Evolutionary conservation across 1,140 invertebrate species (phyloP).

Genomic region (Cyclargus thomasi): DNA sequence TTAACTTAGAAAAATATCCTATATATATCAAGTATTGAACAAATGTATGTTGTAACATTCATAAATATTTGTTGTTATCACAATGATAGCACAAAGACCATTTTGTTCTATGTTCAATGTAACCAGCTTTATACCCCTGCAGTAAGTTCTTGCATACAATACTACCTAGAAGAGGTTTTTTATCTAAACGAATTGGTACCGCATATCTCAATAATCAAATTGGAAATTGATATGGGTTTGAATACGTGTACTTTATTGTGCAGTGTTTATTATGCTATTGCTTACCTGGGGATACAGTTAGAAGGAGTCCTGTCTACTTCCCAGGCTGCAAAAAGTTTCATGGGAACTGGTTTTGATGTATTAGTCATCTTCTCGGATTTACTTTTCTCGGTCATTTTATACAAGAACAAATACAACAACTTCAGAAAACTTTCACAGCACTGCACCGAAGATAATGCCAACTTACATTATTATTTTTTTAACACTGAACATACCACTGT

Average conservation of each 20-base stretch:
- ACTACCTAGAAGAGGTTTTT: neutral
- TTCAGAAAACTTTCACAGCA: constrained; percentile 61
- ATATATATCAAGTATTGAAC: too few relatives aligned
- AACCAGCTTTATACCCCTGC: too few relatives aligned
- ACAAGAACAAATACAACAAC: constrained; percentile 53
- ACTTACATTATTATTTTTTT: constrained; percentile 59
- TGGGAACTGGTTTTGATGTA: constrained; percentile 90
- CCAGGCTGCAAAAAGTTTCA: constrained; percentile 98
- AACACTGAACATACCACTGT: constrained; percentile 61
- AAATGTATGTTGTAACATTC: too few relatives aligned
- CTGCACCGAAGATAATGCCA: constrained; percentile 48
- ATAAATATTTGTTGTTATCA: too few relatives aligned
- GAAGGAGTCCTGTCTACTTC: constrained; percentile 97
- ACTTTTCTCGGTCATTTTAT: constrained; percentile 74
- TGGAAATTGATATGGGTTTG: constrained; percentile 26
- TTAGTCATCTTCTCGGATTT: constrained; percentile 76
- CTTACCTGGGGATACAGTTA: constrained; percentile 96
- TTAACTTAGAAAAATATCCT: too few relatives aligned
- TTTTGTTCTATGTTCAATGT: too few relatives aligned
- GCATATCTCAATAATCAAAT: constrained; percentile 33
- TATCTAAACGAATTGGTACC: neutral
- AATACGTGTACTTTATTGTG: constrained; percentile 7
- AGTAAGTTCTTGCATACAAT: neutral
- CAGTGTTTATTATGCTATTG: neutral
- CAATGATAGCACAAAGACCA: too few relatives aligned